Evolutionary conservation across 23 tunicate genomes (phyloP), one percentile per base, ranked within the genome.

Genomic region (Halocynthia roretzi): DNA sequence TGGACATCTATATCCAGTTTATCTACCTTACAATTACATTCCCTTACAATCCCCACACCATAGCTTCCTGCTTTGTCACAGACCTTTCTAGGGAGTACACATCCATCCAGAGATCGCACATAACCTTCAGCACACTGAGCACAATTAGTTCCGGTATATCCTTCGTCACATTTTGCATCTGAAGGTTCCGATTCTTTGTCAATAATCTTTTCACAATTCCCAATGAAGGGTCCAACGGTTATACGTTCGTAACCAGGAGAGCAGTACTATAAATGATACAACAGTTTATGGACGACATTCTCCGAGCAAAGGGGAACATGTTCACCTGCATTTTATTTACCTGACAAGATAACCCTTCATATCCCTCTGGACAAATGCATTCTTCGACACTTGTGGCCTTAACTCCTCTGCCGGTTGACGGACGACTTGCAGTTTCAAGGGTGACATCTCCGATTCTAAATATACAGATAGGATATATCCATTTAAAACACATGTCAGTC

Each of bases 261-360:
- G 66, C 97, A 91, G 31, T 75, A 63, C 91, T 86, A 53, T 8
- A 72, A 6, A 17, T 4, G 15, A 54, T 17, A 77, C 12, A 21
- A 54, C 20, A 5, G 8, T 53, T 31, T 31, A 31, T 31, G 44
- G 44, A 31, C 44, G 44, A 31, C 44, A 31, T 31, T 4, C 44
- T 31, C 44, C 44, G 44, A 31, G 44, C 44, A 31, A 31, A 31
- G 44, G 44, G 1, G 44, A 31, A 31, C 44, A 31, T 31, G 44
- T 31, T 31, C 44, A 31, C 4, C 44, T 31, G 44, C 44, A 31
- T 31, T 31, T 4, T 31, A 31, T 31, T 8, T 19, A 91, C 98
- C 99, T 96, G 88, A 70, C 99, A 96, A 15, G 96, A 90, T n/a
- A 84, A 44, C 6, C 99, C 99, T 8, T 62, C 68, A 71, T 89